phyloP scores from a whole-genome alignment of 2,888 invertebrate species.

The Blastobasis adustella region DNA sequence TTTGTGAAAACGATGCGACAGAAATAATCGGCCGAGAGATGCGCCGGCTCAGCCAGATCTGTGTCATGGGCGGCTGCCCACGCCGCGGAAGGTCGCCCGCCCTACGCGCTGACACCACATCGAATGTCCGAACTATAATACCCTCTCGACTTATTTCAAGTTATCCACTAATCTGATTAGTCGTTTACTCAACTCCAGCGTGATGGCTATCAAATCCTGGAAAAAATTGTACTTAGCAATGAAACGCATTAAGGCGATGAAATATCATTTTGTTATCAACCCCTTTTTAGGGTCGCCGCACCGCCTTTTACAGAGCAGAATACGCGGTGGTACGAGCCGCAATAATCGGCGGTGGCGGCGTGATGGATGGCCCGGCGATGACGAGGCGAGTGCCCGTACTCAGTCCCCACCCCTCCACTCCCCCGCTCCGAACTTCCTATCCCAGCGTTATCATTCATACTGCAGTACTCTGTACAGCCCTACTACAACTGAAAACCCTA shows the following conservation, averaged over 20 bases:
- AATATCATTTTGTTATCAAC: constrained; percentile 3
- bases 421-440: constrained; percentile 17
- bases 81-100: constrained; percentile 58
- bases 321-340: constrained; percentile 40
- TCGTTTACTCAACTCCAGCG: too few species aligned
- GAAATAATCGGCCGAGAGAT: constrained; percentile 46
- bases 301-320: constrained; percentile 17
- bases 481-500: too few species aligned
- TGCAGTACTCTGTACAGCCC: too few species aligned
- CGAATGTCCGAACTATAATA: too few species aligned
- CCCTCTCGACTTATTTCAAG: too few species aligned
- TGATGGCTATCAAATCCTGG: too few species aligned
- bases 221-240: neutral
- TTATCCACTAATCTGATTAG: too few species aligned
- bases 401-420: constrained; percentile 9
- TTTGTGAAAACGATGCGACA: constrained; percentile 48
- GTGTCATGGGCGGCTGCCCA: constrained; percentile 72
- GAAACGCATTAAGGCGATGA: constrained; percentile 2
- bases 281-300: constrained; percentile 1
- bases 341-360: constrained; percentile 57
- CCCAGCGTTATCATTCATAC: constrained; percentile 1
- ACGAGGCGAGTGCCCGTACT: constrained; percentile 21
- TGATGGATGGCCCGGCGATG: constrained; percentile 59
- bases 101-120: constrained; percentile 24
- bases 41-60: constrained; percentile 53